phyloP scores from a whole-genome alignment of 2,888 invertebrate genomes.

The Spodoptera exigua region DNA sequence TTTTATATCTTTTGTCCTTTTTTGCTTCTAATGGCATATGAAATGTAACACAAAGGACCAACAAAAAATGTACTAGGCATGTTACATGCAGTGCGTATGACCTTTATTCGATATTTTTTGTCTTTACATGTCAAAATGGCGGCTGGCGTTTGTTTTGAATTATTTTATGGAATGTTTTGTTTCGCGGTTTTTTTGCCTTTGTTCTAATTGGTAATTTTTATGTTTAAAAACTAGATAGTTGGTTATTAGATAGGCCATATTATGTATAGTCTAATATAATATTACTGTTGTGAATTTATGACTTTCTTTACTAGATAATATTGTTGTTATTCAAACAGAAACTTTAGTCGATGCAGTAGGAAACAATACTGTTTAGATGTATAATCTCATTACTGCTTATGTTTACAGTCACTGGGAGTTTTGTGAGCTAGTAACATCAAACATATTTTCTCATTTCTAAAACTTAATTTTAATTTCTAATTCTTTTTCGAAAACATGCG shows the following conservation, averaged over 20 bases:
- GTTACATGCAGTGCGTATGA: constrained; percentile 54
- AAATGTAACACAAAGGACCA: constrained; percentile 67
- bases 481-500: constrained; percentile 13
- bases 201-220: not conserved
- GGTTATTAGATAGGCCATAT: too few relatives aligned
- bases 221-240: not conserved
- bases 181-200: not conserved
- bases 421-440: too few relatives aligned
- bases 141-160: constrained; percentile 22
- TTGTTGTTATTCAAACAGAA: too few relatives aligned
- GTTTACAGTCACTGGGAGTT: too few relatives aligned
- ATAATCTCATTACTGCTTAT: too few relatives aligned
- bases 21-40: constrained; percentile 64
- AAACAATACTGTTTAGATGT: too few relatives aligned
- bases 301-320: too few relatives aligned
- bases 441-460: not conserved
- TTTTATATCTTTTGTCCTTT: constrained; percentile 66
- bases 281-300: too few relatives aligned
- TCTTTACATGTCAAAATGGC: constrained; percentile 41
- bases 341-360: too few relatives aligned
- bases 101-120: constrained; percentile 51
- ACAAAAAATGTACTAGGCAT: constrained; percentile 46
- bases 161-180: constrained; percentile 28
- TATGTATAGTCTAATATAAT: too few relatives aligned
- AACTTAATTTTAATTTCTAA: constrained; percentile 4